Conservation (phyloP, 1,140 invertebrate species). For the Apis cerana region DNA sequence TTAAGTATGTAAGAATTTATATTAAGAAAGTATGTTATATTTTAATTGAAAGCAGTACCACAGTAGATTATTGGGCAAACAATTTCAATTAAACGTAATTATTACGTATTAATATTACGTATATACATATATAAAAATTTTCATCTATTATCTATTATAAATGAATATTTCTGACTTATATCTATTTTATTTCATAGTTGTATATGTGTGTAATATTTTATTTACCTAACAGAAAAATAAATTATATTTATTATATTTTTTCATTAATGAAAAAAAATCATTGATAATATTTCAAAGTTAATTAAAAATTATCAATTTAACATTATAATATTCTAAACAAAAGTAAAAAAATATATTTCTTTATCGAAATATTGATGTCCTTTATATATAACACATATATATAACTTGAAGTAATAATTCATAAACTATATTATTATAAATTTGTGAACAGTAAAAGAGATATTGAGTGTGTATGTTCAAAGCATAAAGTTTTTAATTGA, state of each 20-base stretch:
- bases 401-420: background rate
- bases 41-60: slow-evolving; percentile 45
- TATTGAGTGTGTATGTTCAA: slow-evolving; percentile 6
- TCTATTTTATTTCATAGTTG: background rate
- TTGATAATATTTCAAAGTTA: too few species aligned
- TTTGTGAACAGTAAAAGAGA: background rate
- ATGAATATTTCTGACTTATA: background rate
- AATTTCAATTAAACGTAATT: slow-evolving; percentile 16
- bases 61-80: slow-evolving; percentile 17
- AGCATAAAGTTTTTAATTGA: background rate
- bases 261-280: background rate
- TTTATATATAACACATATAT: slow-evolving; percentile 16
- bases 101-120: background rate
- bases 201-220: background rate
- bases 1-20: slow-evolving; percentile 43
- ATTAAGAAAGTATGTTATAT: slow-evolving; percentile 44
- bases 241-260: background rate
- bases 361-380: background rate
- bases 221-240: background rate
- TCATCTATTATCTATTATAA: background rate
- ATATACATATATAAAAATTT: slow-evolving; percentile 25
- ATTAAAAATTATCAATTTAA: too few species aligned
- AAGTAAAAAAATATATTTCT: background rate
- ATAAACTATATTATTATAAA: background rate
- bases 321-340: background rate